Percentiles rank a stretch among this genome's conserved stretches.
Conservation (phyloP, 1,140 invertebrate species). For the Aethina tumida region DNA sequence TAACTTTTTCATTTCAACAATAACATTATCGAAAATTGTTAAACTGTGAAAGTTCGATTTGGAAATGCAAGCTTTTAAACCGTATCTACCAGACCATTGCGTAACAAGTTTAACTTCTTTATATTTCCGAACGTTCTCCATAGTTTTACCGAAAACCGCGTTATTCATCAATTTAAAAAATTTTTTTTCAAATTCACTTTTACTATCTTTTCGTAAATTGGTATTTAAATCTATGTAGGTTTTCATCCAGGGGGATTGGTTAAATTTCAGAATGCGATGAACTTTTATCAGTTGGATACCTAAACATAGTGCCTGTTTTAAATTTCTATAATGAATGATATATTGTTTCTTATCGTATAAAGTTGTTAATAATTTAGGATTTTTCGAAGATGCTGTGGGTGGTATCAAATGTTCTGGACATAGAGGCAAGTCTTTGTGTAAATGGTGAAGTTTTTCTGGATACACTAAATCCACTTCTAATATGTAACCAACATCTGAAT, state of each 20-base stretch:
- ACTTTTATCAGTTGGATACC: conserved; percentile 4
- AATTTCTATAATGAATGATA: conserved; percentile 16
- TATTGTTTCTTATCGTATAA: conserved; percentile 3
- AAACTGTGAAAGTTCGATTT: conserved; percentile 5
- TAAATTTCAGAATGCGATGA: conserved; percentile 28
- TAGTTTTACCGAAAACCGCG: conserved; percentile 38
- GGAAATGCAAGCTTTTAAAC: conserved; percentile 7
- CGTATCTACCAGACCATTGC: conserved; percentile 1
- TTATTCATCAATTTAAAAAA: conserved; percentile 41
- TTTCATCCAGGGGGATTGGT: conserved; percentile 33
- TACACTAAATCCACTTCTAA: conserved; percentile 1
- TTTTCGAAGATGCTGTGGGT: conserved; percentile 22
- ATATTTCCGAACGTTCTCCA: conserved; percentile 36
- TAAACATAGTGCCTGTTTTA: conserved; percentile 5
- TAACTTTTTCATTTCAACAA: conserved; percentile 23
- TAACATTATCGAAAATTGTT: neutral
- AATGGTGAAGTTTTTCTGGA: too few species aligned
- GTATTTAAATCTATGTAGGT: conserved; percentile 36
- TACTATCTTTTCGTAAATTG: conserved; percentile 24
- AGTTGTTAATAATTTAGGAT: conserved; percentile 31
- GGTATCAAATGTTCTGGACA: conserved; percentile 27
- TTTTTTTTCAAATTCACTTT: conserved; percentile 38
- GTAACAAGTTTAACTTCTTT: conserved; percentile 30
- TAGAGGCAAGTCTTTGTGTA: conserved; percentile 37
- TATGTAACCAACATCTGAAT: neutral